Evolutionary conservation across 1,140 invertebrate genomes (phyloP).

Genomic region (Solenopsis fugax): DNA sequence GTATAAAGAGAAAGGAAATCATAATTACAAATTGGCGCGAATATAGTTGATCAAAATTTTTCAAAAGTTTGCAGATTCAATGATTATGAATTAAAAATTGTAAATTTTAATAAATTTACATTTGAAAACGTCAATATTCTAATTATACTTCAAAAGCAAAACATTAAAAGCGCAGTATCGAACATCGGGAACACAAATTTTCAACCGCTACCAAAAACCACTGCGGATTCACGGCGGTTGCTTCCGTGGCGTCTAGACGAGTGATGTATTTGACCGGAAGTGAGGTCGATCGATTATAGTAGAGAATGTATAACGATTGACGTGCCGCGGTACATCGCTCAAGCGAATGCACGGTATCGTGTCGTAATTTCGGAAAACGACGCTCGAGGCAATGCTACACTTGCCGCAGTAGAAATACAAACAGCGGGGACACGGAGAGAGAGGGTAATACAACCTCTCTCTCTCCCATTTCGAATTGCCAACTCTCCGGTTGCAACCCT

Average conservation of each 20-base stretch:
- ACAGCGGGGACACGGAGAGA: constrained; percentile 57
- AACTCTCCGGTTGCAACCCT: constrained; percentile 9
- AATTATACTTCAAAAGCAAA: not conserved
- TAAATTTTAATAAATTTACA: not conserved
- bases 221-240: constrained; percentile 62
- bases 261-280: constrained; percentile 70
- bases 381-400: constrained; percentile 61
- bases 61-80: not conserved
- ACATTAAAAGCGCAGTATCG: not conserved
- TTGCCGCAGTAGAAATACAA: constrained; percentile 69
- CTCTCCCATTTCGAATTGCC: constrained; percentile 64
- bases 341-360: constrained; percentile 74
- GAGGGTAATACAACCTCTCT: constrained; percentile 22
- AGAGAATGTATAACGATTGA: constrained; percentile 75
- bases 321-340: constrained; percentile 73
- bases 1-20: not conserved
- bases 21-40: not conserved
- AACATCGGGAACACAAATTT: constrained; percentile 18
- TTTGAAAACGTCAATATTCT: not conserved
- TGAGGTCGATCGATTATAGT: constrained; percentile 73
- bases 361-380: constrained; percentile 76
- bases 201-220: constrained; percentile 57
- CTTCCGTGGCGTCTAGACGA: constrained; percentile 56
- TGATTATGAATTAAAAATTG: constrained; percentile 1
- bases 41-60: not conserved